These are phyloP conservation scores for Hylia prasina DNA, from an alignment of 2,113 vertebrate species.

Conservation along the genomic window DNA sequence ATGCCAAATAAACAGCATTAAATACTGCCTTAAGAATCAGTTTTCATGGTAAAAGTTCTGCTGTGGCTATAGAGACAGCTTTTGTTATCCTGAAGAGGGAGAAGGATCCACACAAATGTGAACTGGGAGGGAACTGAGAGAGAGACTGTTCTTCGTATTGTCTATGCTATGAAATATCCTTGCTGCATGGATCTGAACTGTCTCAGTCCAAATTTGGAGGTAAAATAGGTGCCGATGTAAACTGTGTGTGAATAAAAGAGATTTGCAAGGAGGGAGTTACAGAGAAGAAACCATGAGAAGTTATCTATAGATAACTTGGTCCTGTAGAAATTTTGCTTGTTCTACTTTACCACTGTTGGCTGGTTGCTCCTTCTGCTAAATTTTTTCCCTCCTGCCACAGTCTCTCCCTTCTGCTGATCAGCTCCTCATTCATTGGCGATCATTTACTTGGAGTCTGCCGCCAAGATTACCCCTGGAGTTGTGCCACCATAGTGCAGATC, in stretches of 20 bases:
- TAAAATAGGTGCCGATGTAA: background rate
- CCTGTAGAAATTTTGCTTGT: background rate
- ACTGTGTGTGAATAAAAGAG: background rate
- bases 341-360: background rate
- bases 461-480: background rate
- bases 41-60: background rate
- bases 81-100: background rate
- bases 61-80: background rate
- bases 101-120: background rate
- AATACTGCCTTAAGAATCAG: background rate
- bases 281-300: background rate
- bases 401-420: background rate
- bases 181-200: background rate
- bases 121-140: background rate
- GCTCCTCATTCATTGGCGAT: background rate
- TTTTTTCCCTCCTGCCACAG: background rate
- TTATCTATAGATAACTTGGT: background rate
- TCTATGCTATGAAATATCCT: background rate
- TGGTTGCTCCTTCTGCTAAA: background rate
- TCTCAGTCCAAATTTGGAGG: background rate
- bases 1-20: background rate
- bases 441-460: background rate
- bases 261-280: background rate
- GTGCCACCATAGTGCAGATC: background rate
- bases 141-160: background rate